A percentile compares a stretch with the other conserved stretches of the same genome.
These are phyloP conservation scores for Artibeus lituratus DNA, from an alignment of 2,797 vertebrate genomes.

Conservation along the genomic window DNA sequence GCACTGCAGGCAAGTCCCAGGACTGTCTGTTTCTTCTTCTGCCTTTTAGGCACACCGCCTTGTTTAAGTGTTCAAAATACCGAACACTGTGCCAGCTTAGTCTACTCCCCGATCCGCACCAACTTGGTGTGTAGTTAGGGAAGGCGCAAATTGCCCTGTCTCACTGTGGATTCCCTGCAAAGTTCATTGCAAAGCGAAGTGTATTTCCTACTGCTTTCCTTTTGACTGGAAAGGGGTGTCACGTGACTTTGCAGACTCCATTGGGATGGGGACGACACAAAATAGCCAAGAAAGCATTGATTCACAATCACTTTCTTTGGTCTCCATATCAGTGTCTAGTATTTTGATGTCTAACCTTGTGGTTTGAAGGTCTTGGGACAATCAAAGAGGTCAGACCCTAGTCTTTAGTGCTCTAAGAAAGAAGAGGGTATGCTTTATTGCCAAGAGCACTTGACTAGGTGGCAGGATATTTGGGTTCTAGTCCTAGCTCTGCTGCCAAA, in stretches of 20 bases:
- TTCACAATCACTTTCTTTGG: not conserved
- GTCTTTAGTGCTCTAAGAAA: not conserved
- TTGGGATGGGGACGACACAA: not conserved
- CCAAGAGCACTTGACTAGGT: not conserved
- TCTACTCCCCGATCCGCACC: not conserved
- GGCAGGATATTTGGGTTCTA: not conserved
- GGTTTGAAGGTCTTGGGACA: not conserved
- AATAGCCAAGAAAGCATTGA: not conserved
- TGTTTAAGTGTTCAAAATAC: not conserved
- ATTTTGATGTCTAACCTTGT: not conserved
- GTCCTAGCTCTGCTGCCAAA: not conserved
- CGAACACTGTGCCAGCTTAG: not conserved
- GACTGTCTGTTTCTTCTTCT: not conserved
- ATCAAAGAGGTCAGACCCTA: not conserved
- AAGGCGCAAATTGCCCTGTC: not conserved
- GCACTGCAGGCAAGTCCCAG: not conserved
- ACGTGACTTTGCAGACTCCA: not conserved
- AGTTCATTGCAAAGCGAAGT: not conserved
- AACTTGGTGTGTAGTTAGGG: not conserved
- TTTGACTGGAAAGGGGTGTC: not conserved
- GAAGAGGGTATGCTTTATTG: not conserved
- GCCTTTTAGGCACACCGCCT: not conserved
- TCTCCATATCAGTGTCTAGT: not conserved
- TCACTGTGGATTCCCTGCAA: not conserved
- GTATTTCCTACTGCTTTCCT: not conserved